A percentile compares a stretch with the other conserved stretches of the same genome.
Conservation (phyloP, 2,888 invertebrate genomes). For the Sylvicola cinctus region DNA sequence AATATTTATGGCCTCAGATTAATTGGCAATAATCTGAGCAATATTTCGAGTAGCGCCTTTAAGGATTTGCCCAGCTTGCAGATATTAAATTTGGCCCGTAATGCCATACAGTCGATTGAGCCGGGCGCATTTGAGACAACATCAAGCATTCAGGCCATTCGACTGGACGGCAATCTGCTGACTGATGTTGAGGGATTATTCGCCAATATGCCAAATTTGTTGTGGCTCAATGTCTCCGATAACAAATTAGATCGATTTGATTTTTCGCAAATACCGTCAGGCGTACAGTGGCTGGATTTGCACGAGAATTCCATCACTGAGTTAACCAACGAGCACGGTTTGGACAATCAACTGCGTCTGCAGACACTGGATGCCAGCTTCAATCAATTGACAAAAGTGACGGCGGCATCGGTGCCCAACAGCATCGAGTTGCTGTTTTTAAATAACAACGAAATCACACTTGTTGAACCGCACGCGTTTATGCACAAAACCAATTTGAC, state of each 20-base stretch:
- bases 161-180: slow-evolving; percentile 68
- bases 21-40: slow-evolving; percentile 71
- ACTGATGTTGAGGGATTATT: slow-evolving; percentile 68
- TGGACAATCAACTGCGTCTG: slow-evolving; percentile 48
- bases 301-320: slow-evolving; percentile 69
- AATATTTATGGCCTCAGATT: slow-evolving; percentile 73
- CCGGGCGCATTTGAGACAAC: slow-evolving; percentile 63
- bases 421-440: slow-evolving; percentile 69
- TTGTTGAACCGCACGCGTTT: slow-evolving; percentile 76
- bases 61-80: slow-evolving; percentile 61
- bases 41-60: slow-evolving; percentile 60
- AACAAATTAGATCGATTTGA: slow-evolving; percentile 79
- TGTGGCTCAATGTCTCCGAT: slow-evolving; percentile 82
- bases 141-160: slow-evolving; percentile 61
- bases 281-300: slow-evolving; percentile 73
- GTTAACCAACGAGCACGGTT: slow-evolving; percentile 50
- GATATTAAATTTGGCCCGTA: slow-evolving; percentile 72
- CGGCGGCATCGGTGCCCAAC: slow-evolving; percentile 57
- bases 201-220: slow-evolving; percentile 56
- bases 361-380: slow-evolving; percentile 81
- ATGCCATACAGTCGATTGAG: slow-evolving; percentile 57
- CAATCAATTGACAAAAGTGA: slow-evolving; percentile 63
- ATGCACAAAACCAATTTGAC: slow-evolving; percentile 74
- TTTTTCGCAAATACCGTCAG: slow-evolving; percentile 61
- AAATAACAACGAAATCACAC: slow-evolving; percentile 71